Conservation (phyloP, 2,113 vertebrate species). For the Myotis davidii region DNA sequence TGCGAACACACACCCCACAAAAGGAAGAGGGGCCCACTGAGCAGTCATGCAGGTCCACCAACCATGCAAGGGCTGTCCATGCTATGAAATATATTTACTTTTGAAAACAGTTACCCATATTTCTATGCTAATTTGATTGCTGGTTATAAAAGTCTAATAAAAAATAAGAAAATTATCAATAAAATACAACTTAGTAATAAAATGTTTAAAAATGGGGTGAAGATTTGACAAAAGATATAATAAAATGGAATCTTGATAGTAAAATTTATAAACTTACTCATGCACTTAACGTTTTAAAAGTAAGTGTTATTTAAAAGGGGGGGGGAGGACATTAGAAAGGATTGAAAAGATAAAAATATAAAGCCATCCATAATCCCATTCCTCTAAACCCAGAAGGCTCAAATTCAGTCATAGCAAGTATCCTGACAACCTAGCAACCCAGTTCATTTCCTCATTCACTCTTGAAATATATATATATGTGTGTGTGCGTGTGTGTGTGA, state of each 20-base stretch:
- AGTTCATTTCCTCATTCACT: not conserved
- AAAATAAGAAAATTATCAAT: not conserved
- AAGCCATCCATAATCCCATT: not conserved
- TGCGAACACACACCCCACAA: too few relatives aligned
- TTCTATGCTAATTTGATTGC: not conserved
- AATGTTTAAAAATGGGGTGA: conserved; percentile 1
- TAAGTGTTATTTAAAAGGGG: not conserved
- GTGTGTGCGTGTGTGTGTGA: too few relatives aligned
- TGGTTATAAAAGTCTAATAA: not conserved
- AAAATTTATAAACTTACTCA: not conserved
- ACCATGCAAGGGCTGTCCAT: not conserved
- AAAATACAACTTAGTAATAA: not conserved
- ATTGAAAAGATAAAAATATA: not conserved
- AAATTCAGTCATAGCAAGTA: not conserved
- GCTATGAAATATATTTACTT: not conserved
- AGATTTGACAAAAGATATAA: not conserved
- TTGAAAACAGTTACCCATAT: not conserved
- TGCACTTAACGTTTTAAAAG: not conserved
- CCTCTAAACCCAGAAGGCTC: not conserved
- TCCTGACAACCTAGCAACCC: not conserved
- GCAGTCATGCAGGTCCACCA: not conserved
- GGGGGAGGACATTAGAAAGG: not conserved
- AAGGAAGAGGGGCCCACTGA: not conserved
- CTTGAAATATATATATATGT: too few relatives aligned
- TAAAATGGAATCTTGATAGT: not conserved